Evolutionary conservation across 2,888 invertebrate genomes (phyloP), one percentile per base, ranked within the genome.

Genomic region (Epistrophe grossulariae): DNA sequence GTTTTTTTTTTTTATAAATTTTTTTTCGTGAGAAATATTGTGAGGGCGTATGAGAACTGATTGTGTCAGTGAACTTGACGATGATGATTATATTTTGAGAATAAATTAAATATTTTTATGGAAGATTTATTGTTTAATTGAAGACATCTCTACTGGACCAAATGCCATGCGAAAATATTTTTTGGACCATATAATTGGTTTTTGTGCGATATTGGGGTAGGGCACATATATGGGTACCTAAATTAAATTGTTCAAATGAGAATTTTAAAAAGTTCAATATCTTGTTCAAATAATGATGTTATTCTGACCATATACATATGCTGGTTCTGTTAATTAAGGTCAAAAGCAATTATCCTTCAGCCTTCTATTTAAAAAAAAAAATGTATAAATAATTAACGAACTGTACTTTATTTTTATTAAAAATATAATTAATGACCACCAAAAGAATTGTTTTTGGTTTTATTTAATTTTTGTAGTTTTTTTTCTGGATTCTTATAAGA

Each of bases 191-290:
- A n/a, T 55, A n/a, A 55, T 50, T 19, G 17, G n/a, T 15, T 4
- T 68, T 50, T 50, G 66, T 68, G 66, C 50, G 31, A 68, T 68
- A 50, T 50, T 68, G 66, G 66, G 66, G 66, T 68, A 38, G 66
- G 66, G 66, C 66, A 31, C 15, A 62, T 15, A 11, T 60, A 60
- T 19, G 13, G 35, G 38, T 17, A 24, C 24, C 24, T 24, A 48
- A 17, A n/a, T 10, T 6, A 17, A 48, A 48, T 17, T 17, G 17
- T 7, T n/a, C n/a, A n/a, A 7, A 45, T 0, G 5, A 6, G 38
- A 38, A 38, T 11, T 43, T 6, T 4, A 15, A 43, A 6, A 43
- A 43, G 45, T 45, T 45, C n/a, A 45, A n/a, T 45, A n/a, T 45
- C n/a, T n/a, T 45, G 8, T 9, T 48, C 17, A 17, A 48, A 17